Evolutionary conservation across 2,888 invertebrate genomes (phyloP).

Genomic region (Drosophila sordidapex): DNA sequence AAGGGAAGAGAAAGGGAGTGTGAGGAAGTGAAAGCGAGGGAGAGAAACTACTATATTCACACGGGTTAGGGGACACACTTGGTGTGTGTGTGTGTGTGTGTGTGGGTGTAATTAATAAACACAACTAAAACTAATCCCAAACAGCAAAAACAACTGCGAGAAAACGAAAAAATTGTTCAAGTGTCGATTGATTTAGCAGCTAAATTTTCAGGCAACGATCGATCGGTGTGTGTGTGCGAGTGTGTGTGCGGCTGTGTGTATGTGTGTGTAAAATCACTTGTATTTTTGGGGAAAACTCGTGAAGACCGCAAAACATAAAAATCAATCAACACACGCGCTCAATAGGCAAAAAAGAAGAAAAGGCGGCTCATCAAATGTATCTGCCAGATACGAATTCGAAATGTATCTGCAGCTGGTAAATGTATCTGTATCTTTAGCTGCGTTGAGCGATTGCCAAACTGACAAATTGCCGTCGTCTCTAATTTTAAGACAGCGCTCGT

Average conservation of each 20-base stretch:
- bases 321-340: conserved; percentile 76
- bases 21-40: background rate
- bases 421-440: conserved; percentile 50
- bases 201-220: conserved; percentile 13
- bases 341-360: conserved; percentile 49
- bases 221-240: conserved; percentile 3
- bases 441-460: conserved; percentile 68
- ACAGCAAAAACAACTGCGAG: conserved; percentile 27
- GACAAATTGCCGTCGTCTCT: conserved; percentile 77
- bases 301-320: conserved; percentile 69
- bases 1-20: background rate
- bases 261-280: background rate
- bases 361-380: conserved; percentile 68
- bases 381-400: conserved; percentile 68
- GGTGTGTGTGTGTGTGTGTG: conserved; percentile 10
- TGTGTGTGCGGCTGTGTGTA: background rate
- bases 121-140: conserved; percentile 37
- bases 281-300: conserved; percentile 18
- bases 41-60: conserved; percentile 17
- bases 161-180: conserved; percentile 41
- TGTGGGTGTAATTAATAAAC: conserved; percentile 66
- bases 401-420: conserved; percentile 17
- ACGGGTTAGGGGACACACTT: conserved; percentile 50
- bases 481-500: conserved; percentile 66
- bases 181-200: conserved; percentile 76